Percentiles rank a stretch among this genome's conserved stretches.
Evolutionary conservation across 2,797 vertebrate genomes (phyloP).

Genomic region (Gouania willdenowi): DNA sequence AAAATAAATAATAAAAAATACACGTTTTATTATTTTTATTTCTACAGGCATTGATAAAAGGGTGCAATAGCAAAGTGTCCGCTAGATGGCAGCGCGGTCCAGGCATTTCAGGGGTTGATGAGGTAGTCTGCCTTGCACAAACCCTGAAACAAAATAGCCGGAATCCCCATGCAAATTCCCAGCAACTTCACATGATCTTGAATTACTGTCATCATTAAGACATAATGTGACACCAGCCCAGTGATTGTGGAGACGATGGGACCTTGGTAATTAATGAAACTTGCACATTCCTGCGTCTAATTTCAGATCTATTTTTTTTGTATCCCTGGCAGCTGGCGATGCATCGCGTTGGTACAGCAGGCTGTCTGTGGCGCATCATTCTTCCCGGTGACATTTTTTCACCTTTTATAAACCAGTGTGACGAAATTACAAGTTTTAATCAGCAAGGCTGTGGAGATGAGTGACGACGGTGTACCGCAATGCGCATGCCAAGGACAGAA

Average conservation of each 20-base stretch:
- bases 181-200: constrained; percentile 72
- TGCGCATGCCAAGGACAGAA: constrained; percentile 65
- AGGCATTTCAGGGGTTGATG: constrained; percentile 81
- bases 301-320: too few species aligned
- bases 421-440: constrained; percentile 54
- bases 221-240: constrained; percentile 53
- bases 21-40: constrained; percentile 51
- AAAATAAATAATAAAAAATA: too few species aligned
- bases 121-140: constrained; percentile 61
- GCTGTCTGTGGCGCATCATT: constrained; percentile 37
- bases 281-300: constrained; percentile 40
- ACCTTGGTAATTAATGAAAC: constrained; percentile 44
- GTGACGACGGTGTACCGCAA: constrained; percentile 58
- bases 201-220: constrained; percentile 71
- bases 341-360: constrained; percentile 40
- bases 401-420: constrained; percentile 35
- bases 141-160: constrained; percentile 66
- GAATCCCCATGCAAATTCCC: constrained; percentile 71
- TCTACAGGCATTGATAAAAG: constrained; percentile 47
- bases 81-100: constrained; percentile 98
- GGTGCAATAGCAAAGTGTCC: constrained; percentile 85
- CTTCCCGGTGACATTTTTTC: constrained; percentile 32
- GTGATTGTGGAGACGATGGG: constrained; percentile 38
- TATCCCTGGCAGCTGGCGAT: constrained; percentile 27
- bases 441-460: constrained; percentile 39